Base-by-base conservation (phyloP, 2,888 invertebrate species). In the Oligia strigilis region DNA sequence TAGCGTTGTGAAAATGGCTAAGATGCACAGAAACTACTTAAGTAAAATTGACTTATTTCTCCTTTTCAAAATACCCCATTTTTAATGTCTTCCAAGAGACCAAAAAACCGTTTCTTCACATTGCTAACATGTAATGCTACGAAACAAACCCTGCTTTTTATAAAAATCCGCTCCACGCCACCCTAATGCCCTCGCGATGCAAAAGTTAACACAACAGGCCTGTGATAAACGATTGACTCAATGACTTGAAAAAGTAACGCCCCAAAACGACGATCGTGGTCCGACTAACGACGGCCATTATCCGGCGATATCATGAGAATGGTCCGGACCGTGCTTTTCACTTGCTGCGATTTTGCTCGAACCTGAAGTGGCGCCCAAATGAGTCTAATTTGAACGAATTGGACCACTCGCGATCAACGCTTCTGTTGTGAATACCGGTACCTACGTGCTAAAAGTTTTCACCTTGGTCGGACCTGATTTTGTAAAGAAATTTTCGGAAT, bases 201-300 rank as follows among this genome's bases (percentile, higher is more conserved):
- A 94, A 95, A 95, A 96, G 94, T 96, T 96, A 95, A 96, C 96
- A 96, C 96, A 96, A 96, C 96, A 95, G 94, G 92, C 94, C 93
- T 92, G 96, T 97, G 97, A 97, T 97, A 96, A 97, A 97, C 96
- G 97, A 97, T 96, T 96, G 96, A 96, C 96, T 95, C 95, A 94
- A 96, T 97, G 97, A 97, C 97, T 97, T 95, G 97, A 96, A 96
- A 96, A 97, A 96, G 95, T 95, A 94, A 95, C 95, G 94, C 96
- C 94, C 96, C 92, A 93, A 93, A 94, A 93, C 93, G 94, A 92
- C 93, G 93, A 94, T 93, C 94, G 94, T 91, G 92, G 93, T 92
- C 91, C 89, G 92, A 93, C 95, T 97, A 97, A 96, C 95, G 96
- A 96, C 92, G 94, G 93, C 95, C 95, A 96, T 96, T 97, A 96